phyloP scores from a whole-genome alignment of 2,113 vertebrate species.

The Istiophorus platypterus region DNA sequence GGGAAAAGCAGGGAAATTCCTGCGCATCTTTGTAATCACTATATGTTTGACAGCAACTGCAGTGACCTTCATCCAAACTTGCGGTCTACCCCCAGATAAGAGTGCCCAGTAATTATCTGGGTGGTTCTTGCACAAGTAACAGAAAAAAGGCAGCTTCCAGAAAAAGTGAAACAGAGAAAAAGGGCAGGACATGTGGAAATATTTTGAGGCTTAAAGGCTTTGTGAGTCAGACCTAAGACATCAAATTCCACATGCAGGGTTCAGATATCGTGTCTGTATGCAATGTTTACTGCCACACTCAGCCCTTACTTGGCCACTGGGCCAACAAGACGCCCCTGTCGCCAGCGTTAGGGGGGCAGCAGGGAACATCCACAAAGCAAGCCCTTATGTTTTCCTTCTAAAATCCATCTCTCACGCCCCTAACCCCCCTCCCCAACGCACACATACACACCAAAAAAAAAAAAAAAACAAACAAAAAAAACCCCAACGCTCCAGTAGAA shows the following conservation, averaged over 20 bases:
- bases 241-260: constrained; percentile 83
- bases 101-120: constrained; percentile 69
- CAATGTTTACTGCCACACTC: constrained; percentile 79
- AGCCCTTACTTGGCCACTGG: constrained; percentile 67
- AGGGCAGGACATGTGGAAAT: constrained; percentile 59
- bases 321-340: constrained; percentile 73
- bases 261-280: constrained; percentile 82
- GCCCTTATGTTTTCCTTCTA: constrained; percentile 79
- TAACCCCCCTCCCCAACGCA: neutral
- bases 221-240: constrained; percentile 80
- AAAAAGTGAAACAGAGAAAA: constrained; percentile 65
- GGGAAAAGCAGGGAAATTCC: constrained; percentile 64
- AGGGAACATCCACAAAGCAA: constrained; percentile 77
- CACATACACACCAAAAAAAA: constrained; percentile 53
- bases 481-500: constrained; percentile 76
- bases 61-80: constrained; percentile 70
- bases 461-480: constrained; percentile 43
- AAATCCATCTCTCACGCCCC: constrained; percentile 55
- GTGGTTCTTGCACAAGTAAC: constrained; percentile 66
- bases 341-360: constrained; percentile 68
- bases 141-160: constrained; percentile 51
- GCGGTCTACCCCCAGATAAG: constrained; percentile 59
- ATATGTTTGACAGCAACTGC: constrained; percentile 71
- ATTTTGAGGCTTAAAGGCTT: constrained; percentile 74
- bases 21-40: constrained; percentile 73